Evolutionary conservation across 2,113 vertebrate species (phyloP).

Genomic region (Dasypus novemcinctus): DNA sequence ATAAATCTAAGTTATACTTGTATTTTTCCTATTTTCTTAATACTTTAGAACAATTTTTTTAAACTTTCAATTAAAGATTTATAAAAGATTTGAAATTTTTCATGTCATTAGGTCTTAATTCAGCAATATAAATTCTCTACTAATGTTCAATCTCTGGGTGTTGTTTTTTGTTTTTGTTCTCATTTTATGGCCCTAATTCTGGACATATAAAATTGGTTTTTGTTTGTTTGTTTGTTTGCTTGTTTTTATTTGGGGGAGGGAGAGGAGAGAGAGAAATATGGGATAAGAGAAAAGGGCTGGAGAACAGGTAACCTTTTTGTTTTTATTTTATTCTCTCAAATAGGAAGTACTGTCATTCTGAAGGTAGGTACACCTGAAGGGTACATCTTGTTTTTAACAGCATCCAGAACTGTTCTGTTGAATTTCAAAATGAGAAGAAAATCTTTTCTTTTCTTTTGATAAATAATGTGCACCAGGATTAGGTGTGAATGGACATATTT

Average conservation of each 20-base stretch:
- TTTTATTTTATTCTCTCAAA: conserved; percentile 52
- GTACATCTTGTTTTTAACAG: conserved; percentile 71
- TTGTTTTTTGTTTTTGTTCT: no score
- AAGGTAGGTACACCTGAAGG: conserved; percentile 75
- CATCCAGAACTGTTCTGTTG: conserved; percentile 55
- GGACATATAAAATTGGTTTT: no score
- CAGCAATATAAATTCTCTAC: no score
- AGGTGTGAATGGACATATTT: accelerated
- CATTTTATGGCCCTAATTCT: no score
- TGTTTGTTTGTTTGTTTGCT: conserved; percentile 81
- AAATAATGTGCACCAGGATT: neutral
- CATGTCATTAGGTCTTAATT: no score
- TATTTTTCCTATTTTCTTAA: no score
- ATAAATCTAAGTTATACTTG: no score
- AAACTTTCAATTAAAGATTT: no score
- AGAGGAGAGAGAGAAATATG: conserved; percentile 46
- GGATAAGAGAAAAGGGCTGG: conserved; percentile 58
- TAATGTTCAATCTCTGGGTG: no score
- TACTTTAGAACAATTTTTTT: no score
- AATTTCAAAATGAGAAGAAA: no score
- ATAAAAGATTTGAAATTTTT: no score
- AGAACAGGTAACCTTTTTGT: conserved; percentile 61
- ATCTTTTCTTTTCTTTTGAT: conserved; percentile 57
- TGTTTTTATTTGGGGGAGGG: conserved; percentile 68
- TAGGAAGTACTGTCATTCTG: conserved; percentile 73